Evolutionary conservation across 2,113 vertebrate species (phyloP).

Genomic region (Eubucco bourcierii): DNA sequence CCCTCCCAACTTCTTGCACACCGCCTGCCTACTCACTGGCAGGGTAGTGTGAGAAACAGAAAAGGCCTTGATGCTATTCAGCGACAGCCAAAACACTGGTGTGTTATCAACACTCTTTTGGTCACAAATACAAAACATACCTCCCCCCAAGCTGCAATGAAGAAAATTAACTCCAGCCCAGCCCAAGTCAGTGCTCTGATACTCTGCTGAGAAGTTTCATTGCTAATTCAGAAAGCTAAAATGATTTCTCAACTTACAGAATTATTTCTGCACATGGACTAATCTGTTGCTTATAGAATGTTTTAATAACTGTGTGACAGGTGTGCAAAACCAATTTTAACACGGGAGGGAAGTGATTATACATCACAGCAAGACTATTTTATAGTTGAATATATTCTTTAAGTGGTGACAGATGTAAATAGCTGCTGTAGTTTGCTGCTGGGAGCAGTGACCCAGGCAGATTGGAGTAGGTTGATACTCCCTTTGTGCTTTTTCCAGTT

Average conservation of each 20-base stretch:
- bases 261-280: background rate
- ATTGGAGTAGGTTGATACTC: background rate
- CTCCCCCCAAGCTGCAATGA: background rate
- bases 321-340: conserved; percentile 34
- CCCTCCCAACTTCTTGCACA: no score
- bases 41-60: background rate
- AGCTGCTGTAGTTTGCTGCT: background rate
- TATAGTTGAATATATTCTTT: conserved; percentile 21
- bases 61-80: background rate
- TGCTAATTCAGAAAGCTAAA: background rate
- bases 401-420: conserved; percentile 9
- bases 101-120: background rate
- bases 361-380: background rate
- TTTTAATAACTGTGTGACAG: background rate
- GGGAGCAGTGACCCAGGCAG: conserved; percentile 4
- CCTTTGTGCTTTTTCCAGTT: conserved; percentile 18
- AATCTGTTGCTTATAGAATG: background rate
- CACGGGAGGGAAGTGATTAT: conserved; percentile 16
- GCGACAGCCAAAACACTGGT: background rate
- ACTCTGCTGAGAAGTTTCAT: background rate
- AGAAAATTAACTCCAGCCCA: background rate
- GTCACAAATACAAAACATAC: background rate
- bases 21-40: background rate
- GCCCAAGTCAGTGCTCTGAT: background rate
- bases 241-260: background rate